Evolutionary conservation across 2,113 vertebrate species (phyloP), one percentile per base, ranked within the genome.

Genomic region (Herpetotheres cachinnans): DNA sequence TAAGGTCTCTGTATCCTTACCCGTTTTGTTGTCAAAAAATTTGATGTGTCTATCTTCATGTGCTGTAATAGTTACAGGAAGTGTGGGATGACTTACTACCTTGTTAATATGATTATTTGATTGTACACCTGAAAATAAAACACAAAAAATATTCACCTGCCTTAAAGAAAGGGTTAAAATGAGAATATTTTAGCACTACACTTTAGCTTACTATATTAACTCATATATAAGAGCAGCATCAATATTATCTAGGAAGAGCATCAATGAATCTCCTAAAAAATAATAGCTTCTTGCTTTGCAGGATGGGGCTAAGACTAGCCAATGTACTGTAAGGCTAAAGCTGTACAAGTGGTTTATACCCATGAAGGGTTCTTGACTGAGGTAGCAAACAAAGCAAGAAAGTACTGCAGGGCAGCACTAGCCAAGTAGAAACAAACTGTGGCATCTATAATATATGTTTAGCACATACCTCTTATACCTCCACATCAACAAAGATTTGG

Each of bases 1-100:
- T 36, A 65, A 3, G 18, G 61, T 93, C 16, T 93, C 56, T 89
- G 92, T 54, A 84, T 93, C 56, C 98, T 98, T 95, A 99, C 99
- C 99, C 98, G 99, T 99, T 98, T 99, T 99, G 98, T 99, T 99
- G 91, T 99, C 99, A 97, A 99, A 99, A 99, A 99, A 99, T 89
- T 99, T 99, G 98, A 99, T 99, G 97, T 99, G 99, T 95, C 99
- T 97, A 97, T 99, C 99, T 98, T 99, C 99, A 95, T 99, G 99
- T 76, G 99, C 99, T 76, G 99, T 99, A 98, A 99, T 99, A 91
- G 99, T 99, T 97, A 99, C 98, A 61, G 99, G 99, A 97, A 99
- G 98, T n/a, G 99, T 99, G 80, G 99, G 99, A 97, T 99, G 99
- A 97, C 99, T 99, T 96, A 99, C 99, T 97, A 99, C 99, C 96